phyloP scores from a whole-genome alignment of 2,888 invertebrate genomes.

The Zhuqinia jingwanae region DNA sequence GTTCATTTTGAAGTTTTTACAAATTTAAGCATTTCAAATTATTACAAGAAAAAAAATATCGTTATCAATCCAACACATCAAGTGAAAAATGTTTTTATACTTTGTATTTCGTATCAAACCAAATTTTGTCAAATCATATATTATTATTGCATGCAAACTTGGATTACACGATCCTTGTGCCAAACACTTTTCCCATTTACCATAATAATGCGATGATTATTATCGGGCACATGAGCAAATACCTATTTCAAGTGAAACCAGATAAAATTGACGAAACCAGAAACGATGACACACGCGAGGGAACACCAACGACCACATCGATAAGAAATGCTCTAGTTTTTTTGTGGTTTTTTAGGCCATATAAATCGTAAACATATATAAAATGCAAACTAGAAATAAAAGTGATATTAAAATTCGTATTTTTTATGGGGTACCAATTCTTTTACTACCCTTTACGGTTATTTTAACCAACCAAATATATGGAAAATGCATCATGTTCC shows the following conservation, averaged over 20 bases:
- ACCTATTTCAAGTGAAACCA: slow-evolving; percentile 43
- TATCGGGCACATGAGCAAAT: neutral
- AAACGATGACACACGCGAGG: slow-evolving; percentile 53
- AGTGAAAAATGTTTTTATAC: slow-evolving; percentile 54
- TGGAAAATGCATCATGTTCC: no score
- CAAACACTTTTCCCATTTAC: neutral
- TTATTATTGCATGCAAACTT: no score
- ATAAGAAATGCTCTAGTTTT: neutral
- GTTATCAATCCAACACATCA: slow-evolving; percentile 27
- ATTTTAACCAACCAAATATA: no score
- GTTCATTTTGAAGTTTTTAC: neutral
- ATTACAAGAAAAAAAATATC: neutral
- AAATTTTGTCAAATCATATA: slow-evolving; percentile 30
- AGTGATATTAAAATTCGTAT: no score
- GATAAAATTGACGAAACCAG: slow-evolving; percentile 47
- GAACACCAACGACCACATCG: slow-evolving; percentile 35
- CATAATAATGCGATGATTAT: slow-evolving; percentile 14
- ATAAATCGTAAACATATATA: no score
- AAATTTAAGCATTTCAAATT: neutral
- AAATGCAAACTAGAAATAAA: no score
- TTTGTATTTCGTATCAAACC: slow-evolving; percentile 32
- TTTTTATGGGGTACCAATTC: no score
- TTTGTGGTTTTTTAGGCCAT: no score
- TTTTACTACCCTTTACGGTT: no score
- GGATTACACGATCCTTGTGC: no score